Evolutionary conservation across 2,888 invertebrate species (phyloP).

Genomic region (Tipula lateralis): DNA sequence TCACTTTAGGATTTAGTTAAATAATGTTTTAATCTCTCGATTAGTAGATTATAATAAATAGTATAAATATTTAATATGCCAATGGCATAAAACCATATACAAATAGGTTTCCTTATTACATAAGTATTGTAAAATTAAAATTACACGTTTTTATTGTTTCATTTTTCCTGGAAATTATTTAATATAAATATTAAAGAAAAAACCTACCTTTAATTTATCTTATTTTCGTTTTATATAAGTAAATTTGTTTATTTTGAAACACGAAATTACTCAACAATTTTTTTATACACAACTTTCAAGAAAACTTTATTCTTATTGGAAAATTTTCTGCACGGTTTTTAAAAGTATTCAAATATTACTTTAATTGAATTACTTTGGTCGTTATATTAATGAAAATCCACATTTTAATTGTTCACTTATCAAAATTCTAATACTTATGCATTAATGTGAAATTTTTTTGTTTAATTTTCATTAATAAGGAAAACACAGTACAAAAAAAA

Average conservation of each 20-base stretch:
- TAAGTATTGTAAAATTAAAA: neutral
- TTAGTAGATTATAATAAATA: neutral
- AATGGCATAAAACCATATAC: neutral
- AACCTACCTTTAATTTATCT: neutral
- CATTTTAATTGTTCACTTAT: neutral
- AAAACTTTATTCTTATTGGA: neutral
- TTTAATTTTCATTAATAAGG: constrained; percentile 9
- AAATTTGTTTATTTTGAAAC: neutral
- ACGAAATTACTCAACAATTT: neutral
- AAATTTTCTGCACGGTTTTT: neutral
- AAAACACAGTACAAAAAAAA: neutral
- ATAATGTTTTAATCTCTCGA: neutral
- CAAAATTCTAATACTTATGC: neutral
- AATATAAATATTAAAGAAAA: neutral
- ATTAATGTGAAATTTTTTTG: neutral
- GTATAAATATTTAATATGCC: neutral
- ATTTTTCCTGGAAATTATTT: neutral
- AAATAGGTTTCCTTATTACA: neutral
- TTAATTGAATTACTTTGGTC: neutral
- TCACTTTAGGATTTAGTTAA: neutral
- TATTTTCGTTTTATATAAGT: neutral
- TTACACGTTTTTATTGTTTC: neutral
- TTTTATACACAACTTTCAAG: neutral
- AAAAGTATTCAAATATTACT: neutral
- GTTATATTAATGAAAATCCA: neutral